Evolutionary conservation across 1,140 invertebrate species (phyloP).

Genomic region (Whitmania pigra): DNA sequence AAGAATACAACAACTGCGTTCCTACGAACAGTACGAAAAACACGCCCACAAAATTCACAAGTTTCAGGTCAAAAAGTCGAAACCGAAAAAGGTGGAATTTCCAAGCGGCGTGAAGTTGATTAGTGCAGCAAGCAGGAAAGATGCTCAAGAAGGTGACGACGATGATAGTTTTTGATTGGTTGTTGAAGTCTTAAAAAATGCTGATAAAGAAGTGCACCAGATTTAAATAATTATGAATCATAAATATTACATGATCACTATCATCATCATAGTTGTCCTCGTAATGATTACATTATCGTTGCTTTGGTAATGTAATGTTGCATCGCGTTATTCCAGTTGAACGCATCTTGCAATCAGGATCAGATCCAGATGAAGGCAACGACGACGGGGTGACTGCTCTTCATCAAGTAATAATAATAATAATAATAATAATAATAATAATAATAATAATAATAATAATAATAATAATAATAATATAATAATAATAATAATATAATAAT

Average conservation of each 20-base stretch:
- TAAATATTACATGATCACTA: too few relatives aligned
- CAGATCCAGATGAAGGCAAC: conserved; percentile 90
- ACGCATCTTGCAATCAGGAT: conserved; percentile 66
- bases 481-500: too few relatives aligned
- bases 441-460: too few relatives aligned
- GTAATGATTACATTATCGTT: too few relatives aligned
- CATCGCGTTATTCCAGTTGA: conserved; percentile 51
- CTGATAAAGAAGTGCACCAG: too few relatives aligned
- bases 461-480: too few relatives aligned
- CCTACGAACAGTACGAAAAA: background rate
- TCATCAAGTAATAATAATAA: conserved; percentile 71
- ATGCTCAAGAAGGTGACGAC: background rate
- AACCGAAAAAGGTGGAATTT: background rate
- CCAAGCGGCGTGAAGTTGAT: background rate
- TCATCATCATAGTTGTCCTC: too few relatives aligned
- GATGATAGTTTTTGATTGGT: too few relatives aligned
- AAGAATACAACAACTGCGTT: background rate
- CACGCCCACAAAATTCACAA: background rate
- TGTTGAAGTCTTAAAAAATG: too few relatives aligned
- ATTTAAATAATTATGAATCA: too few relatives aligned
- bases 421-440: too few relatives aligned
- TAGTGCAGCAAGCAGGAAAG: background rate
- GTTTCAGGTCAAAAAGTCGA: background rate
- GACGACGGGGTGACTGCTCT: conserved; percentile 95
- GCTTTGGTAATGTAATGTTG: too few relatives aligned